A percentile compares a stretch with the other conserved stretches of the same genome.
These are phyloP conservation scores for Macaca nemestrina DNA, from an alignment of 2,113 vertebrate genomes.

Conservation along the genomic window DNA sequence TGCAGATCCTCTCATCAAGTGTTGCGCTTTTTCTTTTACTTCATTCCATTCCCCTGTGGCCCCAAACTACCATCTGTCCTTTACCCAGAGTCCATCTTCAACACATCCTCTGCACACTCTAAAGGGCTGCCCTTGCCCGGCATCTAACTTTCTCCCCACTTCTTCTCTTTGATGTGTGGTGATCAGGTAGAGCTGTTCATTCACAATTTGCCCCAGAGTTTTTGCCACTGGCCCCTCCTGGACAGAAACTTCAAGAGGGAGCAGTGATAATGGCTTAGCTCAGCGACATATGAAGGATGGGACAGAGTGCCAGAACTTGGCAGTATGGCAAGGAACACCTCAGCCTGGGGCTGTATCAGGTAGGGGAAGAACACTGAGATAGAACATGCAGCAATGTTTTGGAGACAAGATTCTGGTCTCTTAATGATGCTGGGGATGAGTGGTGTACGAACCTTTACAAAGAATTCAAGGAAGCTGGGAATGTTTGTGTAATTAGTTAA, in stretches of 20 bases:
- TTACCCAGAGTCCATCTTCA: not conserved
- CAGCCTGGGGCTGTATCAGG: not conserved
- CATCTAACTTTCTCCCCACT: not conserved
- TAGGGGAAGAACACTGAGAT: not conserved
- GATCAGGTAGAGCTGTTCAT: not conserved
- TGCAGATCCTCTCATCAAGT: not conserved
- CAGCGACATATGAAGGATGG: not conserved
- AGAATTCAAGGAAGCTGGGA: not conserved
- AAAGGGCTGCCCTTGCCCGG: not conserved
- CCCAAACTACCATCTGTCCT: not conserved
- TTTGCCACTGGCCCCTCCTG: not conserved
- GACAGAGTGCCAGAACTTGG: not conserved
- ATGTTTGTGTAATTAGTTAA: constrained; percentile 13
- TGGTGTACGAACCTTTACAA: not conserved
- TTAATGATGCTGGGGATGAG: not conserved
- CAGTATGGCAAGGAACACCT: not conserved
- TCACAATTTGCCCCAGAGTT: not conserved
- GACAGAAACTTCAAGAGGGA: not conserved
- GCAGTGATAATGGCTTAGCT: not conserved
- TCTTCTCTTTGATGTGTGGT: not conserved
- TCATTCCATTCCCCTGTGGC: too few relatives aligned
- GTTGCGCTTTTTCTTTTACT: not conserved
- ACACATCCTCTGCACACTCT: not conserved
- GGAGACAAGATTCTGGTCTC: not conserved
- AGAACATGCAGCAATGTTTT: not conserved